phyloP scores from a whole-genome alignment of 2,797 vertebrate genomes.

The Avahi laniger region DNA sequence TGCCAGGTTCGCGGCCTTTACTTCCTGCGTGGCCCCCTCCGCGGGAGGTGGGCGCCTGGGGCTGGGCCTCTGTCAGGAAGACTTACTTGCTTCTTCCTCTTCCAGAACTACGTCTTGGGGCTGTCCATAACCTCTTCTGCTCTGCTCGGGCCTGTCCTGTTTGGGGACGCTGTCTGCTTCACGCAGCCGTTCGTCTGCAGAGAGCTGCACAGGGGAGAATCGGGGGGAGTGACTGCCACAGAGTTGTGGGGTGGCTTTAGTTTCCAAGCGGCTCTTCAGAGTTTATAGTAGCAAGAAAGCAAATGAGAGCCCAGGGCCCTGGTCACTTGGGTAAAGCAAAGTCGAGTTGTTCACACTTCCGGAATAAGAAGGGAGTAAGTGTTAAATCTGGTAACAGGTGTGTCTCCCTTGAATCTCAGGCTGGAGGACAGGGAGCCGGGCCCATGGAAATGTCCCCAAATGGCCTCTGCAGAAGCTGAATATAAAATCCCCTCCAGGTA shows the following conservation, averaged over 20 bases:
- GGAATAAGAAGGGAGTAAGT: neutral
- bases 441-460: neutral
- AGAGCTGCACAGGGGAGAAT: neutral
- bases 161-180: neutral
- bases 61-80: neutral
- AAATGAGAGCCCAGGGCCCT: neutral
- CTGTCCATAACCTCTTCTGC: neutral
- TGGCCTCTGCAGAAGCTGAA: neutral
- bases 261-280: neutral
- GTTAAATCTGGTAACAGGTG: no score
- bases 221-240: neutral
- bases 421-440: no score
- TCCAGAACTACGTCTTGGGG: neutral
- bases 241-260: neutral
- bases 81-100: neutral
- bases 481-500: neutral
- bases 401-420: neutral
- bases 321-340: neutral
- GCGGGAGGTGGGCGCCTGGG: fast-evolving
- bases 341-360: neutral
- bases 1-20: neutral
- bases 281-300: neutral
- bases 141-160: neutral
- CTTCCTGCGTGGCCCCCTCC: fast-evolving
- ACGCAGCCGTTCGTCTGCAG: fast-evolving